Percentiles rank a stretch among this genome's conserved stretches.
These are phyloP conservation scores for Diadophis punctatus DNA, from an alignment of 2,113 vertebrate genomes.

Conservation along the genomic window DNA sequence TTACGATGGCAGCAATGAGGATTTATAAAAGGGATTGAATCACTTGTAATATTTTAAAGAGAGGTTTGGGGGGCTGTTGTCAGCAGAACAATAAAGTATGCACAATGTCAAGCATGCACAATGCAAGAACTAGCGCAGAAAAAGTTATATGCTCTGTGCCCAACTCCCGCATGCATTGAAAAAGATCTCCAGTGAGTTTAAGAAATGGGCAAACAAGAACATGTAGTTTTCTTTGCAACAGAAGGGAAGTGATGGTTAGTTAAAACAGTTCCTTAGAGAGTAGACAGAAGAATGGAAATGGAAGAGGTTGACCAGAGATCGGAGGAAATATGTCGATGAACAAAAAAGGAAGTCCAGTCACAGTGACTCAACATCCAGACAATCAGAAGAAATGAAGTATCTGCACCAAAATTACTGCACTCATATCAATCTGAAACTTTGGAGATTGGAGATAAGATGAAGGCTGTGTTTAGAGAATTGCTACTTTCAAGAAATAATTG, in stretches of 20 bases:
- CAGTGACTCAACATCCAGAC: neutral
- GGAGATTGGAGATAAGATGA: neutral
- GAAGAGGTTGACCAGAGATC: neutral
- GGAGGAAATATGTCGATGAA: neutral
- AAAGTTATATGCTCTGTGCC: neutral
- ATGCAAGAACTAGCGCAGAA: neutral
- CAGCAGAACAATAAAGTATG: neutral
- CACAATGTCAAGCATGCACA: neutral
- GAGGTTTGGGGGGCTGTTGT: neutral
- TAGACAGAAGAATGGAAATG: neutral
- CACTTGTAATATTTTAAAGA: neutral
- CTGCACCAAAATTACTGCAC: neutral
- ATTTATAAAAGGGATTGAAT: neutral
- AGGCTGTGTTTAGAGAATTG: neutral
- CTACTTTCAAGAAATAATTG: neutral
- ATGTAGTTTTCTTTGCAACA: neutral
- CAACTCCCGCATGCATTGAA: neutral
- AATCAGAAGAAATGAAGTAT: neutral
- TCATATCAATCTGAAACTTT: neutral
- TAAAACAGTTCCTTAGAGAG: neutral
- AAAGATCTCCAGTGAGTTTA: neutral
- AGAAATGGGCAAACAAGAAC: neutral
- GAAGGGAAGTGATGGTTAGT: neutral
- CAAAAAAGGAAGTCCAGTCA: neutral
- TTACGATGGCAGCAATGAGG: neutral